Base-by-base conservation (phyloP, 2,888 invertebrate species). In the Megalurothrips usitatus region DNA sequence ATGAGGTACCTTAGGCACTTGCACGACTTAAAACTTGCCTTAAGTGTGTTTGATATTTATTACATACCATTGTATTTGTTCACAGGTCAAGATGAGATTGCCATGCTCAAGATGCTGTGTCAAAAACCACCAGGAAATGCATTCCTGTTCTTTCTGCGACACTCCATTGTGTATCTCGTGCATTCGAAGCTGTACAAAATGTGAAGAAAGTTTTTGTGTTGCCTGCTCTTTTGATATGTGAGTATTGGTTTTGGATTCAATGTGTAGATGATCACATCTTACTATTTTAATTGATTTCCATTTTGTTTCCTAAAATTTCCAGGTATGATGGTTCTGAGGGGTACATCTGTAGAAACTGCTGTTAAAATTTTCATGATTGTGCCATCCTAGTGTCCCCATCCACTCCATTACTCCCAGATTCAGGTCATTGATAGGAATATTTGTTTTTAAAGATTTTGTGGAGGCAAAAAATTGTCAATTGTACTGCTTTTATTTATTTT, bases 291-390 rank as follows among this genome's bases (percentile, higher is more conserved):
- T 17, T 1, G 68, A 26, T 26, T 75, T 75, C n/a, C 10, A 68
- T 68, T 12, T 10, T 75, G 9, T 26, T 26, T 75, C 4, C n/a
- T n/a, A n/a, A n/a, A n/a, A 17, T 58, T 58, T 58, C 1, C 26
- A 75, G 68, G 68, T 75, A 75, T 75, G 68, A 75, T 75, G 12
- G 8, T 26, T 26, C 68, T 26, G 68, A 75, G 10, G 68, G 68
- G 26, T 26, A 26, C 10, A 75, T 75, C 68, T 75, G 68, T 12
- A 75, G 68, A 26, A 75, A 75, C 26, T 75, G 68, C 26, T 75
- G 68, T 26, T 75, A 26, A 75, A 26, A 10, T 26, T 68, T 75
- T 26, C 12, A 23, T 75, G 34, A 43, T 43, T 43, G 34, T 43
- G 34, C 34, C 34, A 43, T 43, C 34, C 34, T 43, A 4, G 34